A percentile compares a stretch with the other conserved stretches of the same genome.
phyloP scores from a whole-genome alignment of 1,140 invertebrate genomes.

The Drosophila lacteicornis region DNA sequence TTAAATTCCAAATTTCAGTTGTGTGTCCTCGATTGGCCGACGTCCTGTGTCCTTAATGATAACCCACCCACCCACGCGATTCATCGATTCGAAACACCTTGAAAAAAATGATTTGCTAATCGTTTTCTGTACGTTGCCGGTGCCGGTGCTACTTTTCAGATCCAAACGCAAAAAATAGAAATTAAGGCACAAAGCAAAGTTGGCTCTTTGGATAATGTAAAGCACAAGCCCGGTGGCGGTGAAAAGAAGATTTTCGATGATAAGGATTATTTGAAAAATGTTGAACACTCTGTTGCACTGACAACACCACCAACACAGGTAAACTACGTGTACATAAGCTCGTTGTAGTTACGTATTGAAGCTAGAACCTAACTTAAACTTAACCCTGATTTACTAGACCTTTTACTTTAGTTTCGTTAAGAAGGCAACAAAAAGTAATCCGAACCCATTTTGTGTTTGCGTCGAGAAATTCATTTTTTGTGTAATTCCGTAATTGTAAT shows the following conservation, averaged over 20 bases:
- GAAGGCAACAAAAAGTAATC: constrained; percentile 21
- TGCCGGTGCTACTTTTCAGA: constrained; percentile 87
- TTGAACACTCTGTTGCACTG: constrained; percentile 85
- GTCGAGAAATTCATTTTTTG: constrained; percentile 81
- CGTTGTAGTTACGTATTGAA: constrained; percentile 28
- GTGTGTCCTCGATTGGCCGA: constrained; percentile 58
- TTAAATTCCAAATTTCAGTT: constrained; percentile 61
- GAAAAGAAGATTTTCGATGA: constrained; percentile 97
- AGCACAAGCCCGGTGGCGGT: constrained; percentile 96
- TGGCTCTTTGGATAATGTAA: constrained; percentile 96
- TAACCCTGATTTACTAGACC: constrained; percentile 52
- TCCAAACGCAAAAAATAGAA: constrained; percentile 94
- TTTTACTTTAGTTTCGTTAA: constrained; percentile 46
- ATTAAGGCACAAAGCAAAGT: constrained; percentile 94
- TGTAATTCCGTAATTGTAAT: constrained; percentile 64
- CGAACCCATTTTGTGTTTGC: constrained; percentile 76
- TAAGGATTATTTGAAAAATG: constrained; percentile 94
- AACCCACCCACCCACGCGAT: constrained; percentile 19
- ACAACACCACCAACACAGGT: constrained; percentile 85
- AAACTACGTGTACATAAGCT: constrained; percentile 73
- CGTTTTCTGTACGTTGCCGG: constrained; percentile 78
- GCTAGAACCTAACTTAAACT: constrained; percentile 31
- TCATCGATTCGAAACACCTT: constrained; percentile 20
- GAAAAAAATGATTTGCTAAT: constrained; percentile 64
- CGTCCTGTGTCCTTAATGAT: constrained; percentile 45